Conservation (phyloP, 2,888 invertebrate genomes). For the Glaucopsyche alexis region DNA sequence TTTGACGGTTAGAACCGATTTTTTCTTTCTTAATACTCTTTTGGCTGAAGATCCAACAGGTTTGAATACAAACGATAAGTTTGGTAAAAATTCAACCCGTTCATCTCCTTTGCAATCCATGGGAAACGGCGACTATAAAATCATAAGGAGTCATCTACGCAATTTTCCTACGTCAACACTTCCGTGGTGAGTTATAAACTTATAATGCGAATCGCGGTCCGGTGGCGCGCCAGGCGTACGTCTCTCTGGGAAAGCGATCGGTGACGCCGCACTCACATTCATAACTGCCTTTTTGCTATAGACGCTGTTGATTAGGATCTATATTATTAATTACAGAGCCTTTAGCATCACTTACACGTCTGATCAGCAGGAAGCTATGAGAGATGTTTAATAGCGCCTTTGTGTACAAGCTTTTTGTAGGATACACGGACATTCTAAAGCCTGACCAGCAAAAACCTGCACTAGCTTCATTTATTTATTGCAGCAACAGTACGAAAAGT, state of each 20-base stretch:
- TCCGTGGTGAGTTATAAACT: background rate
- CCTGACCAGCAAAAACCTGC: background rate
- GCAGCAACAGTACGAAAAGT: background rate
- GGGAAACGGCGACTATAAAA: background rate
- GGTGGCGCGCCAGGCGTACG: slow-evolving; percentile 18
- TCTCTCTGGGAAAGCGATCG: slow-evolving; percentile 24
- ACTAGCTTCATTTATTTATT: background rate
- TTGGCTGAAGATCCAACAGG: too few species aligned
- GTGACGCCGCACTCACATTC: slow-evolving; percentile 24
- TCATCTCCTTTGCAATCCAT: background rate
- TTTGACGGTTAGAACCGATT: too few species aligned
- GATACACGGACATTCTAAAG: background rate
- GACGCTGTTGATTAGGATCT: slow-evolving; percentile 4
- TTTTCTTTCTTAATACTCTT: too few species aligned
- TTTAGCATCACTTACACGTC: slow-evolving; percentile 16
- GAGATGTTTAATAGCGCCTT: background rate
- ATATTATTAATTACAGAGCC: slow-evolving; percentile 17
- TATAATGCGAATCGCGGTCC: background rate
- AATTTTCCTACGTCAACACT: slow-evolving; percentile 4
- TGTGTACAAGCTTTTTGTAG: background rate
- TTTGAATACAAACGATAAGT: too few species aligned
- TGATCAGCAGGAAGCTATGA: slow-evolving; percentile 6
- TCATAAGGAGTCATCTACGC: background rate
- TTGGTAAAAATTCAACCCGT: too few species aligned
- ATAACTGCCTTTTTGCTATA: background rate